phyloP scores from a whole-genome alignment of 2,113 vertebrate genomes.

The Bos taurus region DNA sequence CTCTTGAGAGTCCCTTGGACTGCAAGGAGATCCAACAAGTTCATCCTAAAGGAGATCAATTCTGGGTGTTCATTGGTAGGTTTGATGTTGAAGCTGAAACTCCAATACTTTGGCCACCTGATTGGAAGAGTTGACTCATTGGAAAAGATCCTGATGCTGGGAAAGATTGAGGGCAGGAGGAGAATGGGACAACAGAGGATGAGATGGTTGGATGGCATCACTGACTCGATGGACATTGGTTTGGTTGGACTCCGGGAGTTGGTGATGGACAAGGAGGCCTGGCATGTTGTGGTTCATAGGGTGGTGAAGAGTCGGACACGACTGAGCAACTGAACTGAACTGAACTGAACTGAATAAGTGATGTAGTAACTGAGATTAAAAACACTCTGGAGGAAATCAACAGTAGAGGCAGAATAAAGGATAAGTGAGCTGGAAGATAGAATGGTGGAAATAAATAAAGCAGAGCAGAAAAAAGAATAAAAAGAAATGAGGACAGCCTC shows the following conservation, averaged over 20 bases:
- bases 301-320: rapidly evolving
- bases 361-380: too few species aligned
- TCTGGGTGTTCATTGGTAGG: background rate
- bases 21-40: background rate
- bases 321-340: background rate
- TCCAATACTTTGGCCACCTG: background rate
- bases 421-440: too few species aligned
- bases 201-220: background rate
- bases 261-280: background rate
- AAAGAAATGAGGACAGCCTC: too few species aligned
- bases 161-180: background rate
- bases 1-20: background rate
- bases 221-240: rapidly evolving
- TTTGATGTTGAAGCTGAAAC: background rate
- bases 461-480: too few species aligned
- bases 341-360: background rate
- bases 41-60: background rate
- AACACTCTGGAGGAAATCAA: too few species aligned
- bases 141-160: background rate
- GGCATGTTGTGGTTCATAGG: background rate
- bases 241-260: background rate
- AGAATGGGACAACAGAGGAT: background rate
- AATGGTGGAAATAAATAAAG: too few species aligned
- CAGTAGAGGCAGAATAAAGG: too few species aligned
- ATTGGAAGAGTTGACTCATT: background rate